Evolutionary conservation across 1,140 invertebrate species (phyloP).

Genomic region (Armadillidium nasatum): DNA sequence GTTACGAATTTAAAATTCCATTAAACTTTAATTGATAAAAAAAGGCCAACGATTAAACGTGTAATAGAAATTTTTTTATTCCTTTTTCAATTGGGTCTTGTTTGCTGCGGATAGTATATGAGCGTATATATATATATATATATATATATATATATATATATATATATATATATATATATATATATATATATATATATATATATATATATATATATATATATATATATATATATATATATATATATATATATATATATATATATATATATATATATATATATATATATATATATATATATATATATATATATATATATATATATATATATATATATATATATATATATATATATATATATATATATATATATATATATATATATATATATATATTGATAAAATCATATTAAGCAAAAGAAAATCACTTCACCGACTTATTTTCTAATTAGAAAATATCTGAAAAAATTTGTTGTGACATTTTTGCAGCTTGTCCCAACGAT

Average conservation of each 20-base stretch:
- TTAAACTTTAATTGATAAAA: no score
- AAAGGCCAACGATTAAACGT: no score
- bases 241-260: not conserved
- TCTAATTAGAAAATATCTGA: no score
- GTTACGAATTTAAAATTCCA: no score
- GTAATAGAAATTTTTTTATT: no score
- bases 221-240: not conserved
- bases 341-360: constrained; percentile 14
- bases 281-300: not conserved
- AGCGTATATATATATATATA: not conserved
- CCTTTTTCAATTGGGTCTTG: no score
- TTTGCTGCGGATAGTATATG: no score
- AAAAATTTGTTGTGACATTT: no score
- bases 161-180: not conserved
- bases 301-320: not conserved
- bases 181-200: not conserved
- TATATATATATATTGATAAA: not conserved
- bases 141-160: not conserved
- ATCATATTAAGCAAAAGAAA: no score
- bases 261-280: not conserved
- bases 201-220: not conserved
- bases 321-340: constrained; percentile 14
- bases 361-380: not conserved
- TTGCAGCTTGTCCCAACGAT: no score
- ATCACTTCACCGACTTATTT: no score